Base-by-base conservation (phyloP, 2,113 vertebrate species). In the Pseudopodoces humilis region DNA sequence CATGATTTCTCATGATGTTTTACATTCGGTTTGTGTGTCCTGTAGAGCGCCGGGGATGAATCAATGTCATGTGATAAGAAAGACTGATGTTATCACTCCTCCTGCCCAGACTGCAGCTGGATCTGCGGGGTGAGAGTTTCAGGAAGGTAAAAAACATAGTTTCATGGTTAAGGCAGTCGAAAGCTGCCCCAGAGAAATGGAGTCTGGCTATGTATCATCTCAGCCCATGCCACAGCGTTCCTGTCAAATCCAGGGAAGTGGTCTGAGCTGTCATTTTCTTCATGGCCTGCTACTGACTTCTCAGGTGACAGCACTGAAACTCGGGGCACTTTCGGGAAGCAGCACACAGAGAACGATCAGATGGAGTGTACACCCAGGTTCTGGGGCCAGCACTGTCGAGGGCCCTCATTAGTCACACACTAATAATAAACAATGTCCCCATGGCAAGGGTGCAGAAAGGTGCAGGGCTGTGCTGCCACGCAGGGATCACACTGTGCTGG, bases 401-500 rank as follows among this genome's bases (percentile, higher is more conserved):
- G 49, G 43, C 15, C 15, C 47, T 59, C 30, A 33, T 23, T 24
- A 41, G 25, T 62, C 37, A 27, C 37, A 39, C 37, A 39, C 37
- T 39, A 39, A 39, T 39, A 39, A 39, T 39, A 39, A 39, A 39
- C 37, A 39, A 39, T 21, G 33, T 5, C 14, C 41, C 33, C 33
- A 30, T 35, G 44, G 24, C 49, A 33, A 27, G 15, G 10, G 27
- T 22, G 78, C 64, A 60, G 31, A 39, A 17, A 13, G 18, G 31
- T 16, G 43, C 31, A 88, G 52, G 56, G 11, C 16, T n/a, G 24
- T 35, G 27, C 15, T 62, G 35, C 25, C 11, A 3, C 41, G 15
- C 2, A 8, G 15, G 10, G 4, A 28, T 30, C 25, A 39, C 25
- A 18, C 33, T 5, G 8, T 3, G 5, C 3, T 35, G 27, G 15